Evolutionary conservation across 2,797 vertebrate species (phyloP).

Genomic region (Coregonus ussuriensis): DNA sequence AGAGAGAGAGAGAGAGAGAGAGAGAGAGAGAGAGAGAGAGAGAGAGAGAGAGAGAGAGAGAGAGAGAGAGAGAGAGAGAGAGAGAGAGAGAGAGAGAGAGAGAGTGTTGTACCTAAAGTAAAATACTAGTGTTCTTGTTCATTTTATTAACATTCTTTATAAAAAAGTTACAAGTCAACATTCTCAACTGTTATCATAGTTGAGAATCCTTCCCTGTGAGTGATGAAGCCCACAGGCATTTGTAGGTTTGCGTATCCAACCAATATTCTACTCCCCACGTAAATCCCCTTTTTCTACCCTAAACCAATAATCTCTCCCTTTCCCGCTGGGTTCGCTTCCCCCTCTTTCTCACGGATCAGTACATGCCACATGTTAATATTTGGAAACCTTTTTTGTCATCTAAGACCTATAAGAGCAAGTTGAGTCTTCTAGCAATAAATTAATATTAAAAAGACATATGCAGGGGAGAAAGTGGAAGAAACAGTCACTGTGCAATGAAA

Average conservation of each 20-base stretch:
- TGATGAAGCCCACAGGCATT: background rate
- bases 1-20: no score
- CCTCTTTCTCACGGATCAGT: constrained; percentile 71
- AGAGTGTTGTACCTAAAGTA: background rate
- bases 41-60: no score
- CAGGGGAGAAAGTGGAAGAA: constrained; percentile 24
- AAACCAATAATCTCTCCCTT: constrained; percentile 67
- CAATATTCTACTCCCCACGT: background rate
- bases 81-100: background rate
- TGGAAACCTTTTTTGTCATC: constrained; percentile 61
- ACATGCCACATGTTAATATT: constrained; percentile 64
- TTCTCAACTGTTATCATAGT: background rate
- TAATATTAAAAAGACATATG: constrained; percentile 71
- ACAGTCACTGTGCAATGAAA: constrained; percentile 22
- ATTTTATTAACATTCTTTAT: background rate
- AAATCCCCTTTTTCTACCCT: constrained; percentile 39
- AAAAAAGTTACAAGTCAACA: background rate
- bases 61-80: no score
- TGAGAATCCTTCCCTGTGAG: background rate
- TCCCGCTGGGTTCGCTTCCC: constrained; percentile 51
- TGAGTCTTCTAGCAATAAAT: constrained; percentile 68
- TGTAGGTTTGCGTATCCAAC: background rate
- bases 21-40: background rate
- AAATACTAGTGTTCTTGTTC: background rate
- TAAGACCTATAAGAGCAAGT: constrained; percentile 66